Base-by-base conservation (phyloP, 2,888 invertebrate species). In the Leptopilina drosophilae region DNA sequence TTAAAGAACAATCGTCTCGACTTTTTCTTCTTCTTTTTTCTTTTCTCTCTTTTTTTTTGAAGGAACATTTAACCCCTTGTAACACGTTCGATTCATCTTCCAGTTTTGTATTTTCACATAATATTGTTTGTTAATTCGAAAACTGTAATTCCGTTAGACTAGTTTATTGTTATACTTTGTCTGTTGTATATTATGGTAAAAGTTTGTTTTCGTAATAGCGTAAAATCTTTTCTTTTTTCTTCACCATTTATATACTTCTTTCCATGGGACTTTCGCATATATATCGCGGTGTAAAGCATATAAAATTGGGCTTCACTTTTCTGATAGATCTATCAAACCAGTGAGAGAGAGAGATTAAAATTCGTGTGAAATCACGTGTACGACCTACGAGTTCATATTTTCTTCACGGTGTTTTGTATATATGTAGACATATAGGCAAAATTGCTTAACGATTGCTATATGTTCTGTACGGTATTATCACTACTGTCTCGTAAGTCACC, bases 331-430 rank as follows among this genome's bases (percentile, higher is more conserved):
- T 83, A 81, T 82, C 80, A 33, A 33, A 33, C 33, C 33, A 81
- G 81, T 78, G 42, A 8, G 78, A 77, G 81, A 82, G 82, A 81
- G 82, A 20, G 20, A 20, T 20, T 20, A 20, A 78, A 79, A 82
- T 82, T 81, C 83, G 80, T 82, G 82, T 82, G 77, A 81, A 81
- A 78, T 78, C 79, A 81, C 80, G 79, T 59, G 15, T 76, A 79
- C 79, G 81, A 82, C 81, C 81, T 82, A 81, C 81, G 81, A 80
- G 83, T 80, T 83, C 83, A 82, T 81, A 83, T 83, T 81, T 62
- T 62, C 20, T 62, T 20, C n/a, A 5, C 33, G 9, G 59, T 59
- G n/a, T 59, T 59, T n/a, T 59, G 5, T 62, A 49, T 49, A 49
- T 49, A 49, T 49, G 12, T 49, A 49, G 9, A 49, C 11, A 9